Conservation (phyloP, 2,888 invertebrate genomes). For the Eristalinus aeneus region DNA sequence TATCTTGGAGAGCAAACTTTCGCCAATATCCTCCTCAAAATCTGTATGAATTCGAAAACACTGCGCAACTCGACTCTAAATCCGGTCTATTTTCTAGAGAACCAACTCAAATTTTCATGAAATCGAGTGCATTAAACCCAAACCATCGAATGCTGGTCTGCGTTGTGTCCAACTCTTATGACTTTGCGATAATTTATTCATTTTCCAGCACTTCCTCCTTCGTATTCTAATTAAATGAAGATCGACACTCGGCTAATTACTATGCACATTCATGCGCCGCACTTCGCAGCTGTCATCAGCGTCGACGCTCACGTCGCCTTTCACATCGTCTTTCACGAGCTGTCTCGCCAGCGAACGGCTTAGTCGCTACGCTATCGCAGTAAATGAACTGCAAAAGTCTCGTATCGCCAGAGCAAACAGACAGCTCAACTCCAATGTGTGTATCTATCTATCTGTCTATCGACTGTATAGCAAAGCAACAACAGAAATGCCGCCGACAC, state of each 20-base stretch:
- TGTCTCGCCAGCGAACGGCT: background rate
- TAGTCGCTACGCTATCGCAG: background rate
- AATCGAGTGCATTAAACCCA: background rate
- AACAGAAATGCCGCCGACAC: slow-evolving; percentile 17
- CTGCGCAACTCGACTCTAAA: background rate
- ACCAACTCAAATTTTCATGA: background rate
- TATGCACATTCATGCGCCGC: slow-evolving; percentile 60
- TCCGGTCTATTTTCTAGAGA: background rate
- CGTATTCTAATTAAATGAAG: slow-evolving; percentile 48
- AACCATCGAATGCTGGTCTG: background rate
- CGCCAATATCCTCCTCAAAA: too few relatives aligned
- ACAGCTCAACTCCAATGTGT: slow-evolving; percentile 11
- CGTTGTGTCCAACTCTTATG: background rate
- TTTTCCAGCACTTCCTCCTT: slow-evolving; percentile 55
- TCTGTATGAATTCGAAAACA: too few relatives aligned
- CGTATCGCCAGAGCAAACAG: background rate
- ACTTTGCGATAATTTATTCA: slow-evolving; percentile 23
- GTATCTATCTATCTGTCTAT: too few relatives aligned
- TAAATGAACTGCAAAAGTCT: background rate
- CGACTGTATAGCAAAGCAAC: slow-evolving; percentile 54
- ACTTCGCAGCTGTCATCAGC: slow-evolving; percentile 18
- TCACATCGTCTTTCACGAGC: background rate
- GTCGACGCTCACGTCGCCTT: background rate
- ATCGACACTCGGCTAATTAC: slow-evolving; percentile 59
- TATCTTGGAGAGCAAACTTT: too few relatives aligned